Evolutionary conservation across 2,888 invertebrate species (phyloP).

Genomic region (Caenorhabditis angaria): DNA sequence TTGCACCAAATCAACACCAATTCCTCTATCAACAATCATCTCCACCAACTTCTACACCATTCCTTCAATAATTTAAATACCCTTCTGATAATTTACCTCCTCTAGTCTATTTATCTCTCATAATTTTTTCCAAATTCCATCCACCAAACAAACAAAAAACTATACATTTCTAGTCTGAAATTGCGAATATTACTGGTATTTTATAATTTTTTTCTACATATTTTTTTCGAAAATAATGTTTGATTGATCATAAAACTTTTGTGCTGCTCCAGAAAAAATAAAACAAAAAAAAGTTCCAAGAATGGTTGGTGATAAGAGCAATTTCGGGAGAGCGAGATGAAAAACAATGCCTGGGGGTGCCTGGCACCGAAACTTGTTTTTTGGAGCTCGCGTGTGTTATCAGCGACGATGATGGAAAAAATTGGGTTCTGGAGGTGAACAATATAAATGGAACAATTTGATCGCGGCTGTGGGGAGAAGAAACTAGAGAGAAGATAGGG

Average conservation of each 20-base stretch:
- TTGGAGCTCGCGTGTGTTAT: too few relatives aligned
- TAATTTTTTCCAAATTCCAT: neutral
- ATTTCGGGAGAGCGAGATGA: neutral
- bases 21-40: neutral
- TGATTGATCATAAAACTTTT: neutral
- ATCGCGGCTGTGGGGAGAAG: too few relatives aligned
- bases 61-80: neutral
- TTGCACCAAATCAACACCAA: neutral
- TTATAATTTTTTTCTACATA: too few relatives aligned
- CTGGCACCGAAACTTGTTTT: neutral
- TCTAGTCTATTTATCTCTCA: too few relatives aligned
- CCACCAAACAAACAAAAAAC: neutral
- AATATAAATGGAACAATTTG: too few relatives aligned
- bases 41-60: neutral
- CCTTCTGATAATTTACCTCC: too few relatives aligned
- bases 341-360: neutral
- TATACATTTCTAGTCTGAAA: too few relatives aligned
- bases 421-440: too few relatives aligned
- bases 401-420: neutral
- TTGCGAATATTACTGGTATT: too few relatives aligned
- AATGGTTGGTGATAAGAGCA: too few relatives aligned
- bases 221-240: too few relatives aligned
- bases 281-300: slow-evolving; percentile 1
- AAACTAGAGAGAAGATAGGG: too few relatives aligned
- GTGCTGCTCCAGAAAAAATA: neutral